These are phyloP conservation scores for Xiphorhynchus erythropygius DNA, from an alignment of 2,797 vertebrate species.

Conservation along the genomic window DNA sequence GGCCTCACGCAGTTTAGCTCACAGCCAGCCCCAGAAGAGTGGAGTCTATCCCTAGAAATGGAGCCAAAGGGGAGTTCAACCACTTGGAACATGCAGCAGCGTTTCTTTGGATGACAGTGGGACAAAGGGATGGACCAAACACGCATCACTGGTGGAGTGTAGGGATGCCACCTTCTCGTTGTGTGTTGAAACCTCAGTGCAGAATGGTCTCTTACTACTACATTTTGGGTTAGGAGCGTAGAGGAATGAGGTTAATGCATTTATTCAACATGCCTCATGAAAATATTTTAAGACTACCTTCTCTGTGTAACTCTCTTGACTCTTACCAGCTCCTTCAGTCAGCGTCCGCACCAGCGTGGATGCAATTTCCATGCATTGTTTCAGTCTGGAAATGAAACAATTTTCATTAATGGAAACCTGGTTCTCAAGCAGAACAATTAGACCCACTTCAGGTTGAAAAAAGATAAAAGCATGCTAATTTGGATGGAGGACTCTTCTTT, in stretches of 20 bases:
- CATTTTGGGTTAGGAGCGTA: background rate
- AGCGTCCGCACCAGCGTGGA: conserved; percentile 61
- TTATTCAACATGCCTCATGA: background rate
- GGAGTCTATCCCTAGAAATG: background rate
- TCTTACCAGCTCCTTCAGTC: conserved; percentile 48
- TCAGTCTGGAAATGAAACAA: conserved; percentile 76
- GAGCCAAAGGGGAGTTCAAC: background rate
- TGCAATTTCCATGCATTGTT: conserved; percentile 76
- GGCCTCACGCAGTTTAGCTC: background rate
- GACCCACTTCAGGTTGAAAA: conserved; percentile 80
- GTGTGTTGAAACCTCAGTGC: background rate
- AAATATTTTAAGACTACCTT: conserved; percentile 40
- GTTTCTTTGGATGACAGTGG: background rate
- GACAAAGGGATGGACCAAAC: background rate
- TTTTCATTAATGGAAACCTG: conserved; percentile 83
- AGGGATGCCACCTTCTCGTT: background rate
- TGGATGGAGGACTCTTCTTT: conserved; percentile 83
- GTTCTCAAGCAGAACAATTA: conserved; percentile 82
- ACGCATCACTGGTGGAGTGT: accelerated
- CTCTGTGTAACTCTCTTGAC: conserved; percentile 37
- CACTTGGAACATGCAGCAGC: background rate
- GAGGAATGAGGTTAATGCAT: background rate
- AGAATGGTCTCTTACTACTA: background rate
- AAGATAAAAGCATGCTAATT: conserved; percentile 85
- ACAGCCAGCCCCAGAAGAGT: background rate